Evolutionary conservation across 2,797 vertebrate genomes (phyloP), one percentile per base, ranked within the genome.

Genomic region (Manis javanica): DNA sequence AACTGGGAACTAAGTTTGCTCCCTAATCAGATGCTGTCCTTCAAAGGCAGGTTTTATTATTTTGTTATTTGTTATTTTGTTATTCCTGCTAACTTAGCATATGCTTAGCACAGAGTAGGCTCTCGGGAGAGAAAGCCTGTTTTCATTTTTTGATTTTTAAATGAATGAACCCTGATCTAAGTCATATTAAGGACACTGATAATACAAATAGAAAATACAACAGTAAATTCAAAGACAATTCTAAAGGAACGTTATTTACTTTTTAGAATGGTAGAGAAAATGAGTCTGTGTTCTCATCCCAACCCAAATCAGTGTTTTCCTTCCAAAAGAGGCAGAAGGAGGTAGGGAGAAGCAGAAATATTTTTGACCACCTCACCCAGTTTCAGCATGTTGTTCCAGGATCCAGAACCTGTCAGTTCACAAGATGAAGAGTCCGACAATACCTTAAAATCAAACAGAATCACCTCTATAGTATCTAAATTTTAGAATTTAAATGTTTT

Each of bases 301-400:
- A 86, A 68, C 23, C 72, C 63, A 97, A 87, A 95, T 57, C 19
- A 21, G 18, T 72, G 39, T 53, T 93, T 87, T 75, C 55, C 37
- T 90, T 63, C 91, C 51, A 81, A 85, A 68, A 86, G 21, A 7
- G 16, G 66, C 29, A 84, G 37, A 46, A 74, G 64, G n/a, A 89
- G 24, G 75, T 1, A 95, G n/a, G 7, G 61, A 37, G 5, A 96
- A 92, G 90, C 71, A 96, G 24, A 85, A 92, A 34, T 71, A 34
- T 13, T 72, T 26, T 14, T 66, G n/a, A 31, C 46, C 91, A 79
- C 39, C 98, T 98, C 97, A 99, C 98, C 98, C 69, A 97, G 37
- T 57, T 98, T 95, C 59, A 97, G 93, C 94, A 94, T 97, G 92
- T 97, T 97, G 96, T 46, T 77, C 42, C 79, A 94, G 87, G 83